Base-by-base conservation (phyloP, 2,888 invertebrate genomes). In the Papilio elwesi region DNA sequence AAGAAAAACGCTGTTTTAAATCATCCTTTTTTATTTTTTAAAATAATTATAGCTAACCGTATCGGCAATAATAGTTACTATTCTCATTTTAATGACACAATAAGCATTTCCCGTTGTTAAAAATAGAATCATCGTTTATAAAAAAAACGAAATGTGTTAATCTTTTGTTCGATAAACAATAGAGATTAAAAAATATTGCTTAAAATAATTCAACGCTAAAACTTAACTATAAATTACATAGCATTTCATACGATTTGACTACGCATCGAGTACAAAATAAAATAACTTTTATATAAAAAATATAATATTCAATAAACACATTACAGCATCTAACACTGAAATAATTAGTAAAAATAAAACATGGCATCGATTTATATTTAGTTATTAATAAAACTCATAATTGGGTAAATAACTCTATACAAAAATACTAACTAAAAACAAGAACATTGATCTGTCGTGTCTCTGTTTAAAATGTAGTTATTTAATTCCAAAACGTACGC, bases 31-130 rank as follows among this genome's bases (percentile, higher is more conserved):
- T 94, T 93, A 92, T 93, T 94, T 94, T 93, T 94, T 93, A 90
- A 94, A 94, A 94, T 94, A 94, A 94, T 94, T 94, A 94, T 94
- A 94, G 93, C 94, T 94, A 94, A 94, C 94, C 93, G 89, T 91
- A 91, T 90, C 94, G 93, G 93, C 92, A 91, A 93, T 93, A 91
- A 92, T 92, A 85, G 87, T 88, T 88, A 91, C 92, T 92, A 93
- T 92, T 87, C 89, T 91, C 90, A 84, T 83, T 88, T 87, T 78
- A 92, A 93, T 92, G 93, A 93, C 93, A 93, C 93, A 91, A 86
- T 87, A 93, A 93, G 93, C 93, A 93, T 92, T 90, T 91, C 88
- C 89, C 90, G 91, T 91, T 91, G 92, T 93, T 93, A 91, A 87
- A 89, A 83, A 82, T 82, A 82, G 82, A 68, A 49, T 48, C 52